Evolutionary conservation across 2,888 invertebrate species (phyloP).

Genomic region (Cryptophagus acutangulus): DNA sequence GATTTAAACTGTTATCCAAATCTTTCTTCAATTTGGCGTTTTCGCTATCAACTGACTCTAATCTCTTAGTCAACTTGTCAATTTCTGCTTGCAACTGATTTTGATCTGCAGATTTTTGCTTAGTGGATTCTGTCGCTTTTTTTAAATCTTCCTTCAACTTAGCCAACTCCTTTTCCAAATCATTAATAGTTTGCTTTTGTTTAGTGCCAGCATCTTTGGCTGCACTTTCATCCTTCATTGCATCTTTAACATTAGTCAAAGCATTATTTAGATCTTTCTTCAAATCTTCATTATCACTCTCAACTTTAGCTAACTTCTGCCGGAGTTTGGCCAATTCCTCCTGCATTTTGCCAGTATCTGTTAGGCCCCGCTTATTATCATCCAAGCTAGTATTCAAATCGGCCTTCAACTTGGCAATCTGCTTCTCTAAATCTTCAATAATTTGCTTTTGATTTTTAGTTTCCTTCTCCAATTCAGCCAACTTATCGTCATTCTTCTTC

Average conservation of each 20-base stretch:
- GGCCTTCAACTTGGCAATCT: constrained; percentile 25
- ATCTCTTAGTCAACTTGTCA: constrained; percentile 20
- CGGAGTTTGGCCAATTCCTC: constrained; percentile 19
- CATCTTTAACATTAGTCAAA: constrained; percentile 17
- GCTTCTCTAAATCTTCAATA: constrained; percentile 23
- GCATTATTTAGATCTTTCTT: constrained; percentile 23
- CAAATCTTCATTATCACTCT: constrained; percentile 17
- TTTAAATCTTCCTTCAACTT: constrained; percentile 26
- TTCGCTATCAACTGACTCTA: constrained; percentile 23
- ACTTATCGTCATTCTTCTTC: constrained; percentile 22
- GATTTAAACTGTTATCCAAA: constrained; percentile 18
- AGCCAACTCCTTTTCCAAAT: constrained; percentile 23
- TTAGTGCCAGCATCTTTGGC: constrained; percentile 25
- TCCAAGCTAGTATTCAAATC: constrained; percentile 26
- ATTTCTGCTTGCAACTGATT: constrained; percentile 24
- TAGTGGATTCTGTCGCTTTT: constrained; percentile 18
- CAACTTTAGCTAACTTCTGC: constrained; percentile 17
- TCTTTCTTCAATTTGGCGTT: constrained; percentile 25
- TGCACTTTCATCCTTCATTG: constrained; percentile 19
- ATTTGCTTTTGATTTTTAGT: constrained; percentile 22
- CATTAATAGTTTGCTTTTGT: constrained; percentile 23
- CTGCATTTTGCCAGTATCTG: constrained; percentile 18
- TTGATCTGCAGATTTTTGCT: constrained; percentile 16
- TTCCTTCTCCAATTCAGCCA: constrained; percentile 27
- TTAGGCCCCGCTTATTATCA: constrained; percentile 21